These are phyloP conservation scores for Holacanthus passer DNA, from an alignment of 2,113 vertebrate genomes.

Conservation along the genomic window DNA sequence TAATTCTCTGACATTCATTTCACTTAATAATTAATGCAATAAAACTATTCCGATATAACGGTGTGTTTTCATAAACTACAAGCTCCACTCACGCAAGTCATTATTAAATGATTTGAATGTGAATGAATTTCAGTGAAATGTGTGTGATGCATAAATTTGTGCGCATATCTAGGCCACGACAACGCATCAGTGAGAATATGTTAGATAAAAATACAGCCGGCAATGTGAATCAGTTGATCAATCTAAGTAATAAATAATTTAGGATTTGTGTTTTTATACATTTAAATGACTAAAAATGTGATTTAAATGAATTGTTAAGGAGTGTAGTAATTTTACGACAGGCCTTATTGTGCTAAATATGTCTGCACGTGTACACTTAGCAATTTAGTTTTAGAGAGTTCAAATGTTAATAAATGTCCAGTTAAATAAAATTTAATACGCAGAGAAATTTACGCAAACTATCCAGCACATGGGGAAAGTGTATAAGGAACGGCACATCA, in stretches of 20 bases:
- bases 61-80: neutral
- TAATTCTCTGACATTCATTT: neutral
- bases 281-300: neutral
- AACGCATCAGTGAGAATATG: constrained; percentile 4
- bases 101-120: neutral
- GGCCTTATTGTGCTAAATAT: neutral
- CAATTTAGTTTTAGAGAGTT: neutral
- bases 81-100: too few relatives aligned
- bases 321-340: too few relatives aligned
- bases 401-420: neutral
- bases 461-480: neutral
- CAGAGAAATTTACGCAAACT: neutral
- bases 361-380: neutral
- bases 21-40: neutral
- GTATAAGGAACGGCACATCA: neutral
- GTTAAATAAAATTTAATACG: neutral
- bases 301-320: neutral
- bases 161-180: constrained; percentile 20
- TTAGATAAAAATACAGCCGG: neutral
- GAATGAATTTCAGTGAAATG: constrained; percentile 2
- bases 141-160: constrained; percentile 12
- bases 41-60: neutral
- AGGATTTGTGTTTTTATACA: neutral
- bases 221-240: neutral
- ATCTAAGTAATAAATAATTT: neutral